Conservation (phyloP, 2,797 vertebrate genomes). For the Momotus momota region DNA sequence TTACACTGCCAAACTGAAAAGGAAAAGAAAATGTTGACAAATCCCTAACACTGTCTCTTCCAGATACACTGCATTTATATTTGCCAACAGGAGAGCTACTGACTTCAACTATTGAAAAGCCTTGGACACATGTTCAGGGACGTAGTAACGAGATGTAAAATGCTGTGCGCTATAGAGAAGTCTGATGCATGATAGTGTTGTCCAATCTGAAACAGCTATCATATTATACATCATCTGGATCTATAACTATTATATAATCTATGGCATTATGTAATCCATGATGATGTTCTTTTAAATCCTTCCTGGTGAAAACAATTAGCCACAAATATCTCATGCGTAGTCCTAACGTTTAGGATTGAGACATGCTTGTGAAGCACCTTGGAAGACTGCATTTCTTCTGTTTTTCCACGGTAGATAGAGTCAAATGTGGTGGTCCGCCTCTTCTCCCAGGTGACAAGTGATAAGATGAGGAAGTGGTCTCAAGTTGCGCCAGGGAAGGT, state of each 20-base stretch:
- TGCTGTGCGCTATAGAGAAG: neutral
- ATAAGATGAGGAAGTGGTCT: no score
- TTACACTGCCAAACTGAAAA: constrained; percentile 29
- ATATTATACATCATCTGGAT: no score
- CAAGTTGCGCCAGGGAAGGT: no score
- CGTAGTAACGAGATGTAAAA: neutral
- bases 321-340: neutral
- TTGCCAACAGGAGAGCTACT: neutral
- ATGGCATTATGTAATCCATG: neutral
- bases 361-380: neutral
- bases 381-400: neutral
- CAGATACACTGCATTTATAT: constrained; percentile 9
- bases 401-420: neutral
- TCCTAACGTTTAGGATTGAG: neutral
- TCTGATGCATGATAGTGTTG: neutral
- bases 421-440: neutral
- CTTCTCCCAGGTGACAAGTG: no score
- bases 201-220: neutral
- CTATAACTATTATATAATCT: no score
- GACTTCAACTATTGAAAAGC: neutral
- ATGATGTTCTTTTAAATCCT: neutral
- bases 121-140: fast-evolving
- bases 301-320: neutral
- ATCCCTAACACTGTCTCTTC: constrained; percentile 1
- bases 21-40: constrained; percentile 45